phyloP scores from a whole-genome alignment of 2,888 invertebrate species.

The Nematopogon swammerdamellus region DNA sequence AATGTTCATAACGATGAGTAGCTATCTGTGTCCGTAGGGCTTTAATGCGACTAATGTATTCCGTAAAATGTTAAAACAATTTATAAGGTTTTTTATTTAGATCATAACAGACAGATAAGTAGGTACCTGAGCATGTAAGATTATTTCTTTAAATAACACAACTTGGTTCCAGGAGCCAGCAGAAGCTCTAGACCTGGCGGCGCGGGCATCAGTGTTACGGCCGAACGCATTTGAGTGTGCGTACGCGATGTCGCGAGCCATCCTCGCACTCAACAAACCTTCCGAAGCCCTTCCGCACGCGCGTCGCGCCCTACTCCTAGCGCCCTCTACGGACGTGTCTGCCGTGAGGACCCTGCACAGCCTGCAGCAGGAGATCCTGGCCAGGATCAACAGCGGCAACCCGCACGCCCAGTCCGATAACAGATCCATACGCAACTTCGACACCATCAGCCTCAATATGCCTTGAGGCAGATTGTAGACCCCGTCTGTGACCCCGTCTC shows the following conservation, averaged over 20 bases:
- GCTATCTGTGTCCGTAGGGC: too few species aligned
- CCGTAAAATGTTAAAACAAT: too few species aligned
- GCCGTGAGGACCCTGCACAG: slow-evolving; percentile 70
- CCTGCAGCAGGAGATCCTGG: slow-evolving; percentile 68
- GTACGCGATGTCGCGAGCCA: slow-evolving; percentile 87
- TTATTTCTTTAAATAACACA: too few species aligned
- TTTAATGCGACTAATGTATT: too few species aligned
- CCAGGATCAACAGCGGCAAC: slow-evolving; percentile 48
- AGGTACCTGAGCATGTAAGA: too few species aligned
- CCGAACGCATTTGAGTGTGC: slow-evolving; percentile 90
- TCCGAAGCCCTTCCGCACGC: slow-evolving; percentile 80
- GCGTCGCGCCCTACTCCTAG: slow-evolving; percentile 71
- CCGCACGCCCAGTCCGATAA: slow-evolving; percentile 22
- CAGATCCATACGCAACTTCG: slow-evolving; percentile 40
- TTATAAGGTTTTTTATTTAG: too few species aligned
- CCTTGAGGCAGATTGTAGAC: slow-evolving; percentile 27
- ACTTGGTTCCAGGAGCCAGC: slow-evolving; percentile 75
- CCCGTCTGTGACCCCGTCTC: too few species aligned
- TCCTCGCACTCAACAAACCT: slow-evolving; percentile 70
- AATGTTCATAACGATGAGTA: too few species aligned
- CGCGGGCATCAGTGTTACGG: slow-evolving; percentile 78
- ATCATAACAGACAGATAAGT: too few species aligned
- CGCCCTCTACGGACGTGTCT: slow-evolving; percentile 69
- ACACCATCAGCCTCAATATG: slow-evolving; percentile 50
- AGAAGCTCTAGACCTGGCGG: slow-evolving; percentile 85